Conservation (phyloP, 2,797 vertebrate genomes). For the Cyclura pinguis region DNA sequence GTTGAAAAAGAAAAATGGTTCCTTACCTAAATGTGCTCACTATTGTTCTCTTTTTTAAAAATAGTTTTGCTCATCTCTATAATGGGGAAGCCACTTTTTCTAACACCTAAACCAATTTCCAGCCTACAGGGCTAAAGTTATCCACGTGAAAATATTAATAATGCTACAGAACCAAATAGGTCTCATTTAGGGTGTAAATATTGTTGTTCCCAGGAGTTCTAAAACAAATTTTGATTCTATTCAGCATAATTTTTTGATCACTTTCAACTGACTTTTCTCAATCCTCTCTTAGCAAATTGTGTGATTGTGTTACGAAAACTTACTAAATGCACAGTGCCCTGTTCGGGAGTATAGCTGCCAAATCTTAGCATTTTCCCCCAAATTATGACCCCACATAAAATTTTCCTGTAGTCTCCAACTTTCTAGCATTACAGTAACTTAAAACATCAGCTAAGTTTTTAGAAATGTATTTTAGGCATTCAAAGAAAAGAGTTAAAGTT, state of each 20-base stretch:
- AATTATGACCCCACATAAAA: no score
- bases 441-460: no score
- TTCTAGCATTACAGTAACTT: no score
- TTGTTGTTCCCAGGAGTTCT: neutral
- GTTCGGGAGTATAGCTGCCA: neutral
- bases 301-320: neutral
- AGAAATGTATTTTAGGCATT: no score
- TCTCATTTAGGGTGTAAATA: neutral
- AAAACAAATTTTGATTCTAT: no score
- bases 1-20: neutral
- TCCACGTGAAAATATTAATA: neutral
- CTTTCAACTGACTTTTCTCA: neutral
- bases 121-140: neutral
- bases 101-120: neutral
- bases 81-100: neutral
- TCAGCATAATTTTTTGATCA: neutral
- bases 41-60: neutral
- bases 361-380: no score
- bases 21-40: neutral
- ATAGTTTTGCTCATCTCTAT: neutral
- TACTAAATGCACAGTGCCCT: neutral
- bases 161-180: neutral
- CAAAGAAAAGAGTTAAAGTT: no score
- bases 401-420: no score
- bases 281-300: neutral